Base-by-base conservation (phyloP, 2,888 invertebrate genomes). In the Diarsia brunnea region DNA sequence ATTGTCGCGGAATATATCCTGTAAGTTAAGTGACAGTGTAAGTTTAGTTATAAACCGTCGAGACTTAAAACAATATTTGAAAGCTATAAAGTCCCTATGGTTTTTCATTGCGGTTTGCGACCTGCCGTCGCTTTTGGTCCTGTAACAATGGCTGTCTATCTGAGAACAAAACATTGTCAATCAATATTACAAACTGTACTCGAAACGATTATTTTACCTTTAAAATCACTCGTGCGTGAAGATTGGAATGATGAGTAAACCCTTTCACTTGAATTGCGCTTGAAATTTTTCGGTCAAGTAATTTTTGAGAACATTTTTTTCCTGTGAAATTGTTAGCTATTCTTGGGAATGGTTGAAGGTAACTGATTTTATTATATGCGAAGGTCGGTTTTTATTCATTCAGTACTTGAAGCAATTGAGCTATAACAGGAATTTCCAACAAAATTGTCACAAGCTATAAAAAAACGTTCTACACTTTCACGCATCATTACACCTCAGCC, bases 171-270 rank as follows among this genome's bases (percentile, higher is more conserved):
- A 55, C 21, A 10, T 3, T 47, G 45, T 38, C 60, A 11, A 21
- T 60, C 38, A 60, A 64, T 51, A 51, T 64, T 75, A 58, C 27
- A 24, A 49, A 64, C 16, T 38, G 53, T 63, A 45, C n/a, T 14
- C 14, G n/a, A 43, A 70, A 69, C 10, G 4, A 38, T 14, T 24
- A 58, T 21, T 69, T 43, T 49, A 11, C n/a, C n/a, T 64, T 64
- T 51, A 38, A n/a, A 49, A 0, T 55, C 27, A 5, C 49, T 79
- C 63, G 31, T 21, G 84, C 53, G 71, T 47, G 21, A 79, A 78
- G 66, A 38, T 47, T 47, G 55, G 12, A 7, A 51, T n/a, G 12
- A 63, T 51, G 7, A 31, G 31, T 14, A 27, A 45, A 31, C 12
- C n/a, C 43, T 82, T 76, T 31, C 38, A 60, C 38, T 66, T 61